A percentile compares a stretch with the other conserved stretches of the same genome.
Evolutionary conservation across 2,888 invertebrate species (phyloP).

Genomic region (Drosophila bunnanda): DNA sequence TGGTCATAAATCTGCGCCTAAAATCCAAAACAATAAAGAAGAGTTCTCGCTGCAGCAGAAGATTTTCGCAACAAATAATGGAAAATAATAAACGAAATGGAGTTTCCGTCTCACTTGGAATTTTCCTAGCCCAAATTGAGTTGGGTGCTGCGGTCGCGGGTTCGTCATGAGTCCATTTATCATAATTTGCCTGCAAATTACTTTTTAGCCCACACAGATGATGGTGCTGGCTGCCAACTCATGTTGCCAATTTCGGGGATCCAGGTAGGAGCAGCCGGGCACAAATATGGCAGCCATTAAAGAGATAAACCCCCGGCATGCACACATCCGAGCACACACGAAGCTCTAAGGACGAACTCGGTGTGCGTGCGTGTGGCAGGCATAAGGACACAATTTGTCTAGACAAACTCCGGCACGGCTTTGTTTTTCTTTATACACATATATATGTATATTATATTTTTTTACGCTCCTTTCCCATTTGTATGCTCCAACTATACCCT

Average conservation of each 20-base stretch:
- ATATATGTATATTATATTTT: neutral
- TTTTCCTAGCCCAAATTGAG: conserved; percentile 15
- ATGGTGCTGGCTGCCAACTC: conserved; percentile 59
- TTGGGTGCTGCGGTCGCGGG: conserved; percentile 23
- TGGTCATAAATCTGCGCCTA: conserved; percentile 25
- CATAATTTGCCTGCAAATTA: conserved; percentile 77
- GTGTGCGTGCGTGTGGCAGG: conserved; percentile 29
- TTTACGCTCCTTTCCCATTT: too few species aligned
- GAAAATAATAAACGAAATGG: conserved; percentile 19
- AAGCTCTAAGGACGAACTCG: conserved; percentile 26
- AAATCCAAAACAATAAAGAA: conserved; percentile 10
- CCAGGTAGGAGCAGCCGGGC: conserved; percentile 47
- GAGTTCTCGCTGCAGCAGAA: neutral
- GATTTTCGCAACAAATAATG: conserved; percentile 3
- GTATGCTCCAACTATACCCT: conserved; percentile 15
- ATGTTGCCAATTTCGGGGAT: conserved; percentile 69
- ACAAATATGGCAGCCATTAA: conserved; percentile 78
- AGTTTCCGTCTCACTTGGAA: conserved; percentile 5
- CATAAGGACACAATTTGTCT: conserved; percentile 69
- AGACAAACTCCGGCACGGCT: conserved; percentile 49
- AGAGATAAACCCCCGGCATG: conserved; percentile 66
- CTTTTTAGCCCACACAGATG: conserved; percentile 54
- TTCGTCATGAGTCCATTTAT: conserved; percentile 63
- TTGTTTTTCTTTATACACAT: conserved; percentile 18
- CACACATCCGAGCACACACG: conserved; percentile 11